Evolutionary conservation across 2,113 vertebrate species (phyloP), one percentile per base, ranked within the genome.

Genomic region (Lampris megalopsis): DNA sequence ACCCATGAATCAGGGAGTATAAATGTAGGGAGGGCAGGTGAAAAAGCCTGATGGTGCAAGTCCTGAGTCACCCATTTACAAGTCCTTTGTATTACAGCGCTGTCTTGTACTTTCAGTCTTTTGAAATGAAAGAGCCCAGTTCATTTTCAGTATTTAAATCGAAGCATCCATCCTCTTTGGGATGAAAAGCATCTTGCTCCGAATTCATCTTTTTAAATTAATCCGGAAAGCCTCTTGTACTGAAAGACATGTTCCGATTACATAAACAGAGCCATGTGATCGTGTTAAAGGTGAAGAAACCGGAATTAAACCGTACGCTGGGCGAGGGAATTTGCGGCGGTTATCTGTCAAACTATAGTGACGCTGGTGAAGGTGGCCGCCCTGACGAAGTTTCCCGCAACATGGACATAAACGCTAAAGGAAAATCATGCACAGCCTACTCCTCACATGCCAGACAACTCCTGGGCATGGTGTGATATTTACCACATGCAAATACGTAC

Each of bases 71-170:
- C 64, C 53, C 69, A 80, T 62, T 79, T 11, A 47, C 10, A 36
- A 37, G 58, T 68, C 40, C 65, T 74, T 40, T 67, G 6, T 52
- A 77, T 79, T 70, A 54, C 2, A 41, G 41, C 4, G 9, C 9
- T 52, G 56, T 42, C 82, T 76, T 9, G 6, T 67, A 10, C 24
- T 24, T 24, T 24, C 48, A 36, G 49, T 43, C n/a, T 13, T 86
- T 73, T 73, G 57, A 56, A 63, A 0, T 65, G 47, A 71, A 59
- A 68, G 57, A 82, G 56, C 62, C 63, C 24, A 6, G 80, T 80
- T 68, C 75, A 83, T 83, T 86, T 84, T 64, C 62, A 80, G 24
- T 41, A 56, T 83, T 57, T 43, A 58, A 79, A 84, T 75, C 71
- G 63, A 77, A 45, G 49, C 63, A 43, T 5, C 1, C 4, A 57